phyloP scores from a whole-genome alignment of 2,113 vertebrate genomes.

The Nematolebias whitei region DNA sequence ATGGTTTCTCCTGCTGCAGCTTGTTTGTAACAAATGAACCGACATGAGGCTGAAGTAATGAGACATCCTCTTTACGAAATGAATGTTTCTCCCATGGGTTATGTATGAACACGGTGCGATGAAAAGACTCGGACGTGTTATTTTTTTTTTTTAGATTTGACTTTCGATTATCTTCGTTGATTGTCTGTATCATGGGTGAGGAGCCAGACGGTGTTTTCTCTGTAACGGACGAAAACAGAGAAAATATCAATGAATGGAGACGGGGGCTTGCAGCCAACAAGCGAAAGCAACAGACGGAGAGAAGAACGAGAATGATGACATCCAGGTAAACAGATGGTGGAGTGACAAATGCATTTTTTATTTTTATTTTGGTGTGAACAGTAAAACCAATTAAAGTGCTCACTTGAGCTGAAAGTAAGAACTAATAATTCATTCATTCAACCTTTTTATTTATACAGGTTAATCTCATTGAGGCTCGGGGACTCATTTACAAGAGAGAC shows the following conservation, averaged over 20 bases:
- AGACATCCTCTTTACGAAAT: constrained; percentile 12
- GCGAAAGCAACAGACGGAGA: constrained; percentile 10
- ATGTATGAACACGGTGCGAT: constrained; percentile 1
- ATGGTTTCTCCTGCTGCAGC: constrained; percentile 3
- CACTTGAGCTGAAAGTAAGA: not conserved
- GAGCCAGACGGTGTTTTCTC: constrained; percentile 32
- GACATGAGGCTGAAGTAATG: constrained; percentile 15
- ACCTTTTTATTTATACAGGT: too few species aligned
- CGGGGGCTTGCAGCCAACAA: constrained; percentile 28
- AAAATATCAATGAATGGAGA: constrained; percentile 34
- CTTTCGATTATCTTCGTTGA: constrained; percentile 37
- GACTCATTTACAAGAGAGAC: too few species aligned
- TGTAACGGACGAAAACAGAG: constrained; percentile 6
- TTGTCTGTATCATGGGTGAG: constrained; percentile 16
- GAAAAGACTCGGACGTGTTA: constrained; percentile 11
- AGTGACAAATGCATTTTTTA: not conserved
- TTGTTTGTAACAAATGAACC: constrained; percentile 9
- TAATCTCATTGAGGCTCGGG: too few species aligned
- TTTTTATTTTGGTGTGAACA: not conserved
- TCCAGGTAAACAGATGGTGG: constrained; percentile 43
- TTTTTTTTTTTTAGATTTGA: constrained; percentile 34
- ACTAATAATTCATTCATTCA: too few species aligned
- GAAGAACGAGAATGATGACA: constrained; percentile 15
- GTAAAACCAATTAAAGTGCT: too few species aligned
- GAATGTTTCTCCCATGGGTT: constrained; percentile 3